phyloP scores from a whole-genome alignment of 2,888 invertebrate species.

The Cheilosia urbana region DNA sequence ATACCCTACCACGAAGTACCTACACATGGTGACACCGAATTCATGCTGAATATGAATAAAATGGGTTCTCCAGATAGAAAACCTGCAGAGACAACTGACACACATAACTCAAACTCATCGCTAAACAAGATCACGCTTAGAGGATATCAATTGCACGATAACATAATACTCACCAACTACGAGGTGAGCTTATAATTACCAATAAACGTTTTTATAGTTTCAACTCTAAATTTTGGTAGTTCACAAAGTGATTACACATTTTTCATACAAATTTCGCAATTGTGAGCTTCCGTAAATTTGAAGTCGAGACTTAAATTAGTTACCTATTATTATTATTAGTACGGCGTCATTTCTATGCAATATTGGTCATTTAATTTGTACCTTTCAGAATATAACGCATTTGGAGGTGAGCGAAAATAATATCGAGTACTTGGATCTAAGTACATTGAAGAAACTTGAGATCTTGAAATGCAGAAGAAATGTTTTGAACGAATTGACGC shows the following conservation, averaged over 20 bases:
- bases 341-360: background rate
- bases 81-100: conserved; percentile 5
- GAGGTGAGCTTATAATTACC: conserved; percentile 85
- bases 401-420: conserved; percentile 93
- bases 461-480: conserved; percentile 92
- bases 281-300: no score
- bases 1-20: no score
- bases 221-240: no score
- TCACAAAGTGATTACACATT: no score
- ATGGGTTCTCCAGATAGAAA: conserved; percentile 8
- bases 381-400: conserved; percentile 90
- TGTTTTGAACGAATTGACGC: conserved; percentile 89
- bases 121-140: conserved; percentile 90
- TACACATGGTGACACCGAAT: background rate
- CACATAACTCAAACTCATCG: conserved; percentile 81
- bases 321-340: no score
- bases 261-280: no score
- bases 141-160: conserved; percentile 91
- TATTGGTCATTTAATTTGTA: conserved; percentile 15
- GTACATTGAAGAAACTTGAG: conserved; percentile 90
- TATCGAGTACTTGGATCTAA: conserved; percentile 92
- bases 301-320: no score
- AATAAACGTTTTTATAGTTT: no score
- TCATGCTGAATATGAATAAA: conserved; percentile 21
- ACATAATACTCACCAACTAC: conserved; percentile 93